Conservation (phyloP, 2,888 invertebrate genomes). For the Drosophila rellima region DNA sequence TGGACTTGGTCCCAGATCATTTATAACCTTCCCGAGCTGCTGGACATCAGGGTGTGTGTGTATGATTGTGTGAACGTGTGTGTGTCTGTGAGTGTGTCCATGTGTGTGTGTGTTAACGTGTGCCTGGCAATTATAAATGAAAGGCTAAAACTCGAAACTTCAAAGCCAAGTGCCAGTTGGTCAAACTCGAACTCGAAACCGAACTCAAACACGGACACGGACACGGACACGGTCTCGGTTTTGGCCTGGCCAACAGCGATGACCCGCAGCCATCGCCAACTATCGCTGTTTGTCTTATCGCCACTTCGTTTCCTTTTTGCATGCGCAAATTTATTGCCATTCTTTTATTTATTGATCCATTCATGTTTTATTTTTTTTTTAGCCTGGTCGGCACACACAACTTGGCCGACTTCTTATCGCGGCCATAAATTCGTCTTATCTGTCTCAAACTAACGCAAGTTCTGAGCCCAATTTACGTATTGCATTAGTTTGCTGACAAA, state of each 20-base stretch:
- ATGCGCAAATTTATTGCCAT: conserved; percentile 62
- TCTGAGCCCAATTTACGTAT: background rate
- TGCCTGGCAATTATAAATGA: conserved; percentile 49
- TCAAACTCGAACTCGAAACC: background rate
- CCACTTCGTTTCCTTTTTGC: conserved; percentile 25
- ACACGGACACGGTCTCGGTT: background rate
- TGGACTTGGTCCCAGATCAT: conserved; percentile 62
- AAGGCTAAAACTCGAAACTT: conserved; percentile 35
- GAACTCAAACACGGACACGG: background rate
- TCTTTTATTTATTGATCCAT: conserved; percentile 61
- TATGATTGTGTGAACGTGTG: conserved; percentile 33
- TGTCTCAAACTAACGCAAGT: conserved; percentile 1
- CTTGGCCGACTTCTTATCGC: conserved; percentile 27
- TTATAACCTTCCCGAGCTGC: conserved; percentile 39
- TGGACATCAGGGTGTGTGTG: conserved; percentile 2
- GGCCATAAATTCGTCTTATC: conserved; percentile 24
- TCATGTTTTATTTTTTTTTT: background rate
- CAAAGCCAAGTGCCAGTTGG: conserved; percentile 18
- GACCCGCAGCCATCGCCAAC: conserved; percentile 33
- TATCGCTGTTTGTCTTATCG: conserved; percentile 41
- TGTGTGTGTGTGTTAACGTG: conserved; percentile 13
- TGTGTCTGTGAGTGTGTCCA: background rate
- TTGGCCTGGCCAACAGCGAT: conserved; percentile 2
- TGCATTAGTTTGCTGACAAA: background rate
- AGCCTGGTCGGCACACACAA: background rate